A percentile compares a stretch with the other conserved stretches of the same genome.
phyloP scores from a whole-genome alignment of 2,113 vertebrate species.

The Lethenteron reissneri region DNA sequence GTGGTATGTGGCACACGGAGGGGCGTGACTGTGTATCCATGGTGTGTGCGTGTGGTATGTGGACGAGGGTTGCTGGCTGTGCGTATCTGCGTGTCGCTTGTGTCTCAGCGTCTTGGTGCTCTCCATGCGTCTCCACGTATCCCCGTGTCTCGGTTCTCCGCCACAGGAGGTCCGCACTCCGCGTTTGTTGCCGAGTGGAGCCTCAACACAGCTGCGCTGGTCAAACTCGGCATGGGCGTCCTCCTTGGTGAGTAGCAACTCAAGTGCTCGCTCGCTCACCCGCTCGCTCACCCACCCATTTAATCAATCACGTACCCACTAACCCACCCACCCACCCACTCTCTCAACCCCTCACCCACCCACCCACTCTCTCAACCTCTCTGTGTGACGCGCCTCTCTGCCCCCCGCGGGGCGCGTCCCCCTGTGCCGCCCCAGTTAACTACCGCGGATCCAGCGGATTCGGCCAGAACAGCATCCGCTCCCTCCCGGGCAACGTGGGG shows the following conservation, averaged over 20 bases:
- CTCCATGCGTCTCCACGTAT: not conserved
- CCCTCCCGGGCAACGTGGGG: slow-evolving; percentile 55
- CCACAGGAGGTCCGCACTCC: slow-evolving; percentile 2
- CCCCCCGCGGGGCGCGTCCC: not conserved
- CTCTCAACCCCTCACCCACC: not conserved
- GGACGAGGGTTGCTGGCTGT: not conserved
- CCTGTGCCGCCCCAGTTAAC: slow-evolving; percentile 37
- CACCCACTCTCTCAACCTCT: not conserved
- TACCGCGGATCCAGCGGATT: slow-evolving; percentile 72
- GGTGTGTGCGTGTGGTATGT: not conserved
- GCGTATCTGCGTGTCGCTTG: not conserved
- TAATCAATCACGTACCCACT: not conserved
- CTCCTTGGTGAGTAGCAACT: not conserved
- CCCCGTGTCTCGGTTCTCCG: not conserved
- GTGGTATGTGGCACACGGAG: no score
- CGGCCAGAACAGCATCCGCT: slow-evolving; percentile 59
- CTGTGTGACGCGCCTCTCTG: not conserved
- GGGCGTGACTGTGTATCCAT: no score
- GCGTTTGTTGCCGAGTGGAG: not conserved
- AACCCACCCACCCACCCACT: not conserved
- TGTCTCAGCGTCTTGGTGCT: not conserved
- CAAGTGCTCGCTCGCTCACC: not conserved
- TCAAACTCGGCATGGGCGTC: not conserved
- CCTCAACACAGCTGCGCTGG: not conserved
- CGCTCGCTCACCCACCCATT: not conserved